Base-by-base conservation (phyloP, 2,888 invertebrate species). In the Trissonchulus latispiculum region DNA sequence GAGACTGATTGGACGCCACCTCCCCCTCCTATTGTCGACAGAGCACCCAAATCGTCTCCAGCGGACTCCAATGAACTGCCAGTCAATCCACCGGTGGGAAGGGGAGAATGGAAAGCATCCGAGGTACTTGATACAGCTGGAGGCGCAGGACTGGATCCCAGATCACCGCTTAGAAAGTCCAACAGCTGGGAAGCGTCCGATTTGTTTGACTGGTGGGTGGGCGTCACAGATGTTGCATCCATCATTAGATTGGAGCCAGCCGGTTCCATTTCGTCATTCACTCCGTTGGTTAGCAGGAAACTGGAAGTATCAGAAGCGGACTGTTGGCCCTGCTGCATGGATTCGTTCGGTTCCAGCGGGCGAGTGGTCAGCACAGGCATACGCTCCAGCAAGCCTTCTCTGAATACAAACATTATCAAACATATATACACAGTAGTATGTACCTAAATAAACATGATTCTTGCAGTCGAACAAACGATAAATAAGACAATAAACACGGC, bases 361-460 rank as follows among this genome's bases (percentile, higher is more conserved):
- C 82, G 82, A 74, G 80, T 82, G 84, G 92, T 91, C 89, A 97
- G 91, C 8, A 96, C 91, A 71, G 99, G 99, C 97, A 99, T 99
- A 81, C 95, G 89, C 85, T 99, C 99, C 79, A 99, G 86, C 71
- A 99, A 86, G 64, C 95, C 93, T 35, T 91, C 79, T 78, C 86
- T 86, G 70, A 37, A 78, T n/a, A n/a, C n/a, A n/a, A n/a, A n/a
- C n/a, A n/a, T n/a, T n/a, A n/a, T n/a, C n/a, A n/a, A n/a, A n/a
- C n/a, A n/a, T n/a, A n/a, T n/a, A n/a, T n/a, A n/a, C n/a, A n/a
- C n/a, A n/a, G n/a, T n/a, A n/a, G n/a, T n/a, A n/a, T n/a, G n/a
- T n/a, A n/a, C n/a, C n/a, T n/a, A n/a, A n/a, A n/a, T n/a, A n/a
- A n/a, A n/a, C n/a, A n/a, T n/a, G n/a, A n/a, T n/a, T n/a, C n/a